Conservation (phyloP, 2,888 invertebrate species). For the Onchidella celtica region DNA sequence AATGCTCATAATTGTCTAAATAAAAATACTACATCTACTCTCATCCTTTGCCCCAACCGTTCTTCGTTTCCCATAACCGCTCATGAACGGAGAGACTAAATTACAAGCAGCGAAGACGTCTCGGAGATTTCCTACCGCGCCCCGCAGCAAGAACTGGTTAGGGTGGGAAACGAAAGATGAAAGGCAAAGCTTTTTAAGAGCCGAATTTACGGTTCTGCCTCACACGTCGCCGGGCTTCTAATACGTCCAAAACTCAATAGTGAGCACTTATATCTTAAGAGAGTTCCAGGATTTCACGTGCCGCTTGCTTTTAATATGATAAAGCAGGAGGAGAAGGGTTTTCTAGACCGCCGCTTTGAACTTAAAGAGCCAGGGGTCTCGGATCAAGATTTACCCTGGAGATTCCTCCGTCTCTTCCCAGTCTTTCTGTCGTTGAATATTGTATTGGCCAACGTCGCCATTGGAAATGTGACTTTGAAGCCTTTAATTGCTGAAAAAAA, state of each 20-base stretch:
- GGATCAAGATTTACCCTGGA: neutral
- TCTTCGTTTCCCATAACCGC: constrained; percentile 9
- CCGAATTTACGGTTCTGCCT: constrained; percentile 35
- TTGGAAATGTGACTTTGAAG: constrained; percentile 12
- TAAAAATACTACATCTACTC: constrained; percentile 22
- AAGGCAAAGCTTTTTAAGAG: constrained; percentile 46
- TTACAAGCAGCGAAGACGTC: constrained; percentile 24
- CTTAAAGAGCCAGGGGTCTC: neutral
- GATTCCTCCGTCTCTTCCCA: neutral
- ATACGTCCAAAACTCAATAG: constrained; percentile 2
- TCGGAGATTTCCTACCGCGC: constrained; percentile 22
- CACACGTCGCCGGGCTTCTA: constrained; percentile 33
- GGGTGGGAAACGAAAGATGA: constrained; percentile 41
- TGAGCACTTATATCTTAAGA: constrained; percentile 29
- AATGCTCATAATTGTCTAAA: constrained; percentile 22
- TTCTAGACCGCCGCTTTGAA: constrained; percentile 31
- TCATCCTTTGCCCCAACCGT: neutral
- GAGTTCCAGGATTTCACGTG: constrained; percentile 18
- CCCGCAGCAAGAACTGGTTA: constrained; percentile 38
- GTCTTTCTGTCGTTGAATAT: neutral
- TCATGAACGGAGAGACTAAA: constrained; percentile 33
- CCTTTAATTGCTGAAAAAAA: neutral
- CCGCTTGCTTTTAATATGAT: constrained; percentile 26
- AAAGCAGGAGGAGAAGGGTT: neutral
- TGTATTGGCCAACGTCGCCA: neutral